Base-by-base conservation (phyloP, 2,888 invertebrate genomes). In the Sminthurinus aureus region DNA sequence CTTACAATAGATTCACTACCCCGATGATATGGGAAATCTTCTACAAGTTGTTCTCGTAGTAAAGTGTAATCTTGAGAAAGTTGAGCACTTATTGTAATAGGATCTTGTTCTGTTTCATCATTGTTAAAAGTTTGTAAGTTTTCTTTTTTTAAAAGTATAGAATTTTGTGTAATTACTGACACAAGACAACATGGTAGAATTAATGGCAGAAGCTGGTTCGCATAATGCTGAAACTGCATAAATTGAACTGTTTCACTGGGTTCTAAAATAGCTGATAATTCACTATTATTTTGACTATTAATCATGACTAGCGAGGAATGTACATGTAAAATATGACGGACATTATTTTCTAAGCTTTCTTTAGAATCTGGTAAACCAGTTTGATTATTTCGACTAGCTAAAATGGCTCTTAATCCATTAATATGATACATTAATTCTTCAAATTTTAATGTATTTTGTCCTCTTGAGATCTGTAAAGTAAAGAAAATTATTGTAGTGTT, bases 191-290 rank as follows among this genome's bases (percentile, higher is more conserved):
- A 87, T 50, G 87, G 88, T 13, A 88, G 80, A n/a, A 88, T 83
- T 22, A 85, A 84, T 50, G 85, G 86, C 4, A 88, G 67, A 13
- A 87, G 75, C 80, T 88, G 87, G 73, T 88, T 88, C 58, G 87
- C 86, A 80, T 88, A 88, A 82, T 88, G 87, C 73, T 88, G 87
- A 69, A 88, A 83, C 50, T 86, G 85, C 87, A 88, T 88, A 38
- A 84, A 82, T 38, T 85, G 82, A n/a, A 88, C 86, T 4, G 86
- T 81, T 81, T 86, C 85, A 79, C 22, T 66, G 18, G 83, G 74
- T 18, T 58, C 24, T 24, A 81, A 20, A 22, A 83, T 77, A 6
- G 69, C 71, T 26, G 26, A 24, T 26, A 83, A 26, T 12, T 26
- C 38, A 67, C 58, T 73, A n/a, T 66, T 73, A 38, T 52, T 24